Percentiles rank a stretch among this genome's conserved stretches.
phyloP scores from a whole-genome alignment of 2,888 invertebrate species.

The Carabus problematicus region DNA sequence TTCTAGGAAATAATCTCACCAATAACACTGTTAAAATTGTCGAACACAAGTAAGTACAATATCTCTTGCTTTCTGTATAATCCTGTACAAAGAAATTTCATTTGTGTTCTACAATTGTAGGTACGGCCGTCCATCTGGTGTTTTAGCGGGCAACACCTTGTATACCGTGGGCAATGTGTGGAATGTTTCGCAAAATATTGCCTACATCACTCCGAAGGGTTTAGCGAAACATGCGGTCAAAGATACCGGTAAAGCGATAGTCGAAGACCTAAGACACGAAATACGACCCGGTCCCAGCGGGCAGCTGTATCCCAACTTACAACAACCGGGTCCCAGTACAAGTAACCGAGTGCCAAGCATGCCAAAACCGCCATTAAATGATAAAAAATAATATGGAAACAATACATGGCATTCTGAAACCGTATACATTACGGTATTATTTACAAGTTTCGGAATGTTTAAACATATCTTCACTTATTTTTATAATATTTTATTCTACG shows the following conservation, averaged over 20 bases:
- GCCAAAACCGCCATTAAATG: neutral
- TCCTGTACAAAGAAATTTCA: too few species aligned
- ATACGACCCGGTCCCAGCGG: slow-evolving; percentile 5
- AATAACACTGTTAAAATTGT: slow-evolving; percentile 79
- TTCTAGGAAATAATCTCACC: slow-evolving; percentile 69
- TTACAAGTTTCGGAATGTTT: too few species aligned
- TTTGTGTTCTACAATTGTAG: slow-evolving; percentile 56
- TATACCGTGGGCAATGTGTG: slow-evolving; percentile 75
- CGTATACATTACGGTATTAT: too few species aligned
- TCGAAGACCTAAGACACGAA: slow-evolving; percentile 53
- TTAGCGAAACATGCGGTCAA: slow-evolving; percentile 70
- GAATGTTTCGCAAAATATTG: slow-evolving; percentile 69
- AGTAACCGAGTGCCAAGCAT: neutral
- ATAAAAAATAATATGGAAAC: slow-evolving; percentile 11
- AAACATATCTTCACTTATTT: slow-evolving; percentile 1
- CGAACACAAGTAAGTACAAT: slow-evolving; percentile 69
- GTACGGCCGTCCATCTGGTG: slow-evolving; percentile 73
- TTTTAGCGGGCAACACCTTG: slow-evolving; percentile 70
- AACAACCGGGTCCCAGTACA: slow-evolving; percentile 27
- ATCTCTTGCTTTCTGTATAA: too few species aligned
- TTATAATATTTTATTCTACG: slow-evolving; percentile 2
- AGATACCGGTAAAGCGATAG: slow-evolving; percentile 66
- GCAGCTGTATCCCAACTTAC: slow-evolving; percentile 25
- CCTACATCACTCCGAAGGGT: slow-evolving; percentile 71
- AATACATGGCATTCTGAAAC: too few species aligned